Evolutionary conservation across 2,888 invertebrate species (phyloP).

Genomic region (Volucella inflata): DNA sequence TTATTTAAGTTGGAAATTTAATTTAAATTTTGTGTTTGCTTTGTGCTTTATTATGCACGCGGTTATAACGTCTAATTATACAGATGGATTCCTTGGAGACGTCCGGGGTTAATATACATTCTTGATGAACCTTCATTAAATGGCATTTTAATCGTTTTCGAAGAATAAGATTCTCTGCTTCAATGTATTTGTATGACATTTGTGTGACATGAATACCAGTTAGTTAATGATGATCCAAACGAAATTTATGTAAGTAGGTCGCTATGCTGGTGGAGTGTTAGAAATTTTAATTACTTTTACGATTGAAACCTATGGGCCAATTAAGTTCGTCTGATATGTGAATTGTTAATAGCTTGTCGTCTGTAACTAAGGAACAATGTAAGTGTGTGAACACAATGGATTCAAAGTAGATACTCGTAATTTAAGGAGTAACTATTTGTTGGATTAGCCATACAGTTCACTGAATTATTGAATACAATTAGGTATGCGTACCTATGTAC

Average conservation of each 20-base stretch:
- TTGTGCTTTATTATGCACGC: conserved; percentile 13
- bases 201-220: not conserved
- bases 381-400: no score
- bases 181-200: not conserved
- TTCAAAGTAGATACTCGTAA: no score
- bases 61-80: conserved; percentile 42
- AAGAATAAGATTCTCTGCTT: not conserved
- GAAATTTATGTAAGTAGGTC: not conserved
- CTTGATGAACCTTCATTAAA: conserved; percentile 16
- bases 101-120: not conserved
- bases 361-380: not conserved
- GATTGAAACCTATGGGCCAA: conserved; percentile 18
- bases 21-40: conserved; percentile 32
- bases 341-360: conserved; percentile 15
- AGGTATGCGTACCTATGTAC: no score
- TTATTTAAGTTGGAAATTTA: conserved; percentile 31
- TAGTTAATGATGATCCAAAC: conserved; percentile 24
- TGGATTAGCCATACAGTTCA: no score
- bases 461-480: no score
- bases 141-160: not conserved
- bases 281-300: conserved; percentile 27
- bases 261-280: not conserved
- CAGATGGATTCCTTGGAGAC: not conserved
- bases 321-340: conserved; percentile 29
- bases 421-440: no score